phyloP scores from a whole-genome alignment of 2,888 invertebrate genomes.

The Himalopsyche japonica region DNA sequence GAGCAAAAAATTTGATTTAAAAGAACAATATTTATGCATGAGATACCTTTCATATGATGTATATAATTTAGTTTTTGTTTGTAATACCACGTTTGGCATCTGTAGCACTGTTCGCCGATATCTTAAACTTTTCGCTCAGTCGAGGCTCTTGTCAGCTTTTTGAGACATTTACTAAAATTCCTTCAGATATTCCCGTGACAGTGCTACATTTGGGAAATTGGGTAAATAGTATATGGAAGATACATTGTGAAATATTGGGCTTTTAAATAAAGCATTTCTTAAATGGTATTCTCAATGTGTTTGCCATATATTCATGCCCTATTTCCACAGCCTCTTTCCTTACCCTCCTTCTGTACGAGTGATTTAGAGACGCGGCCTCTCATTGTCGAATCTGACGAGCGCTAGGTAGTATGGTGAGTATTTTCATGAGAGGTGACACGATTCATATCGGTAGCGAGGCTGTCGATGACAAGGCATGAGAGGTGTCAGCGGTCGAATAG shows the following conservation, averaged over 20 bases:
- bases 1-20: constrained; percentile 34
- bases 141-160: constrained; percentile 30
- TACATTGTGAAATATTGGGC: constrained; percentile 67
- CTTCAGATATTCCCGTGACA: constrained; percentile 49
- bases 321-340: constrained; percentile 42
- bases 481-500: background rate
- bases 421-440: background rate
- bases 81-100: constrained; percentile 65
- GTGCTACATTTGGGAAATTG: constrained; percentile 64
- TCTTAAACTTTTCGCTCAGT: constrained; percentile 16
- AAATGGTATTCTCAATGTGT: constrained; percentile 68
- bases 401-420: background rate
- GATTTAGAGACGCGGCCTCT: background rate
- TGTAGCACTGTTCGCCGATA: constrained; percentile 55
- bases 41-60: constrained; percentile 41
- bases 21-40: constrained; percentile 41
- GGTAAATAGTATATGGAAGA: constrained; percentile 73
- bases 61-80: constrained; percentile 47
- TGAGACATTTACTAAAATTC: constrained; percentile 7
- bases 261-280: constrained; percentile 70
- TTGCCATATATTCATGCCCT: constrained; percentile 60
- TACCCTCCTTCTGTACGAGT: constrained; percentile 23
- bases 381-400: background rate
- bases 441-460: background rate
- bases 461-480: background rate